Evolutionary conservation across 2,888 invertebrate genomes (phyloP), one percentile per base, ranked within the genome.

Genomic region (Thymelicus lineola): DNA sequence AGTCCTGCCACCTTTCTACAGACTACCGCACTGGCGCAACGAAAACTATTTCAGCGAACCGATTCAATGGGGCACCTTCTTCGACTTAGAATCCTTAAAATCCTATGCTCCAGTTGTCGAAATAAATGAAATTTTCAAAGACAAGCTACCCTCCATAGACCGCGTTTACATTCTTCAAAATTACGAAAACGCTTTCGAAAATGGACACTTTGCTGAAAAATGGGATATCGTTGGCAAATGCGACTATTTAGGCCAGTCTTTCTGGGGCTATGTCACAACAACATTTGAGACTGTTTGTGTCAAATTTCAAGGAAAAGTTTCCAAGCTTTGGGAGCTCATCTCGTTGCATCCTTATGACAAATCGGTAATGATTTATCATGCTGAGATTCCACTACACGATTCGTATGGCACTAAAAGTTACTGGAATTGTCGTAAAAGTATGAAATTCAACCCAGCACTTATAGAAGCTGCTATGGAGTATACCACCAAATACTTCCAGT

Each of bases 1-100:
- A 77, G 98, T 99, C 61, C 91, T 99, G 74, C 99, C 99, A 14
- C 98, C 99, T 0, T 99, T 99, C 98, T 95, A 96, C 67, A 95
- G 95, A 73, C 87, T 99, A 5, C 97, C 97, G 77, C 99, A 99
- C 84, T 99, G 99, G 99, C 95, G 94, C 80, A 94, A 95, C 6
- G 86, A 82, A 36, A 91, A 93, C 42, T 68, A 94, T 36, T 80
- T 86, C 3, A 96, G 96, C 75, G 89, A 90, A 17, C 94, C 95
- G 50, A 88, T 97, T 48, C 95, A 96, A 0, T 99, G 99, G 99
- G 90, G 94, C 6, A 82, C 87, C 46, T 99, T 98, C 86, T 99
- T 99, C 88, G 97, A 99, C 83, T 66, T 99, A 6, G 78, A 93
- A 0, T 97, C 97, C 79, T 90, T 99, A 36, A 94, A 95, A 81